These are phyloP conservation scores for Gallinago stenura DNA, from an alignment of 2,797 vertebrate genomes.

Conservation along the genomic window DNA sequence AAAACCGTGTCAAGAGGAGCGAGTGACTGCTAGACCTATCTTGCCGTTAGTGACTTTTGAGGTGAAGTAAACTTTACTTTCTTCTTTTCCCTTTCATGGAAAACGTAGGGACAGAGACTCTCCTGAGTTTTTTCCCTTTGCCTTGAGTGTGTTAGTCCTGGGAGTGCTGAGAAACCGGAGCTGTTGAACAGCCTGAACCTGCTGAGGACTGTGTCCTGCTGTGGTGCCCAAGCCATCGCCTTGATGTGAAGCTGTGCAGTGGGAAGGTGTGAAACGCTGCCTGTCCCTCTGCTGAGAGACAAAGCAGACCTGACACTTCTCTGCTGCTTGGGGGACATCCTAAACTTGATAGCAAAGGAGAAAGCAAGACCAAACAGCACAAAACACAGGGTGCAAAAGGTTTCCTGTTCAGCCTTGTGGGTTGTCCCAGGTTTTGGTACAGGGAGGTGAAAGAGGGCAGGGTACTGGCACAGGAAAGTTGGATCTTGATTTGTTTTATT, in stretches of 20 bases:
- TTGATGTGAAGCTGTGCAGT: not conserved
- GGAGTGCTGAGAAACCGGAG: not conserved
- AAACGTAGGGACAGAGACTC: not conserved
- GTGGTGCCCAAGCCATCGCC: not conserved
- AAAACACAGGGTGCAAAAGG: not conserved
- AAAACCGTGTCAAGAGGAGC: not conserved
- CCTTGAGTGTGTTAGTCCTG: not conserved
- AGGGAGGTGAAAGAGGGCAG: not conserved
- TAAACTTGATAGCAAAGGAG: not conserved
- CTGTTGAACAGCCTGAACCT: not conserved
- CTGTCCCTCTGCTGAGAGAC: not conserved
- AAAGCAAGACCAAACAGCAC: not conserved
- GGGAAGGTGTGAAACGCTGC: not conserved
- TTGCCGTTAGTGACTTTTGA: not conserved
- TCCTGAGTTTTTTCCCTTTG: not conserved
- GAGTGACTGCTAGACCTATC: not conserved
- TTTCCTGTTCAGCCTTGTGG: not conserved
- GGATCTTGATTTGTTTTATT: not conserved
- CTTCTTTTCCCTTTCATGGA: not conserved
- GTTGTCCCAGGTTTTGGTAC: not conserved
- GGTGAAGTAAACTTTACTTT: not conserved
- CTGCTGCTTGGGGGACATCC: not conserved
- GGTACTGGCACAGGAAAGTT: not conserved
- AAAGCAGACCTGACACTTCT: not conserved
- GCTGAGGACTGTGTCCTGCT: rapidly evolving